phyloP scores from a whole-genome alignment of 2,113 vertebrate genomes.

The Pionites leucogaster region DNA sequence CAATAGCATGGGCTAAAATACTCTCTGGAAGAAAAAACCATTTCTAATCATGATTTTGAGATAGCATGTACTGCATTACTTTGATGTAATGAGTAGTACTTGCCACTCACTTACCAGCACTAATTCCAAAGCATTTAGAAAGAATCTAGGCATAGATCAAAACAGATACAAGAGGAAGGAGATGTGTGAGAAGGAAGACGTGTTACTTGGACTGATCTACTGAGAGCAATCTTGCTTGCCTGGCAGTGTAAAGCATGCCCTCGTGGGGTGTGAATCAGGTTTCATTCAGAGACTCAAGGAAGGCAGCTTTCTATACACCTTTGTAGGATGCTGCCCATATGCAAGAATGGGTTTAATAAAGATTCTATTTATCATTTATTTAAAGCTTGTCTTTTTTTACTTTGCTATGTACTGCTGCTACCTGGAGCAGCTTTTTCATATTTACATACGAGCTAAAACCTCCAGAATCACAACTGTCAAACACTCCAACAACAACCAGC shows the following conservation, averaged over 20 bases:
- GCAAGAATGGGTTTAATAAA: conserved; percentile 49
- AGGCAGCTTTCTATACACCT: background rate
- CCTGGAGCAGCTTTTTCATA: conserved; percentile 5
- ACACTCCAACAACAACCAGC: background rate
- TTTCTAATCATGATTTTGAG: background rate
- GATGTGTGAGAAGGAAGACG: background rate
- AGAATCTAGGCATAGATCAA: background rate
- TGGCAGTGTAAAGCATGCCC: background rate
- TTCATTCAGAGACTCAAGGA: background rate
- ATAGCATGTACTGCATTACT: background rate
- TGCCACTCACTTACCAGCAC: background rate
- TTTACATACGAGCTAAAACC: background rate
- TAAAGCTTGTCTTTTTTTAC: conserved; percentile 14
- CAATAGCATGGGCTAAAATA: background rate
- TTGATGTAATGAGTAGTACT: background rate
- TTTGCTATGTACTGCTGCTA: background rate
- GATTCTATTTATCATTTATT: conserved; percentile 36
- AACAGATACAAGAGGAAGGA: background rate
- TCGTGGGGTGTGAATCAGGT: background rate
- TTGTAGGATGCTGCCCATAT: conserved; percentile 16
- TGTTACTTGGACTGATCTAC: background rate
- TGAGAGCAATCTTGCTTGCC: background rate
- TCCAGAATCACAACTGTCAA: background rate
- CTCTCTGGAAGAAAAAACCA: background rate
- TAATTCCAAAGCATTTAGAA: background rate